Evolutionary conservation across 2,113 vertebrate genomes (phyloP).

Genomic region (Lasiurus borealis): DNA sequence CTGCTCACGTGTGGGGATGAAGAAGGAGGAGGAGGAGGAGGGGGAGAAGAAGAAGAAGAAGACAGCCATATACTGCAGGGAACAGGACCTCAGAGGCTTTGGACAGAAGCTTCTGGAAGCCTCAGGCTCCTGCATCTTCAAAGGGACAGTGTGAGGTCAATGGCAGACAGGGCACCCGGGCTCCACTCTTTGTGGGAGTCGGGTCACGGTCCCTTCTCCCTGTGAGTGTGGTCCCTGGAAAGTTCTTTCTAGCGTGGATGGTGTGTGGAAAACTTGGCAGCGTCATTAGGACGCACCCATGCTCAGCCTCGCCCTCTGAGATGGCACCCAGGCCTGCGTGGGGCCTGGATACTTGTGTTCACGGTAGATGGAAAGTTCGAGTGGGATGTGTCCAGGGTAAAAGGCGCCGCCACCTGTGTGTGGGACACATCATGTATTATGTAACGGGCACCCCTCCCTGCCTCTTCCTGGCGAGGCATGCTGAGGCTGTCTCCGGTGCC

Average conservation of each 20-base stretch:
- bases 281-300: background rate
- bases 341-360: background rate
- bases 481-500: background rate
- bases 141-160: background rate
- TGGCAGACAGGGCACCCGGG: background rate
- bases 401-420: too few relatives aligned
- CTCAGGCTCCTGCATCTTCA: background rate
- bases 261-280: background rate
- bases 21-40: background rate
- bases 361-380: background rate
- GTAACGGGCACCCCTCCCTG: background rate
- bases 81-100: too few relatives aligned
- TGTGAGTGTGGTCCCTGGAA: background rate
- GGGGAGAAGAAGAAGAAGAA: too few relatives aligned
- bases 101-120: too few relatives aligned
- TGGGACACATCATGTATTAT: fast-evolving
- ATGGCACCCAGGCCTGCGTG: background rate
- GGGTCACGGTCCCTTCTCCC: background rate
- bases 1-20: background rate
- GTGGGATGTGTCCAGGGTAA: background rate
- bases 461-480: background rate
- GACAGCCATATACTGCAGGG: too few relatives aligned
- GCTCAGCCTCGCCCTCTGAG: background rate
- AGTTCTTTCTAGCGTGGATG: background rate
- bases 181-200: background rate